phyloP scores from a whole-genome alignment of 2,797 vertebrate genomes.

The Austrolebias charrua region DNA sequence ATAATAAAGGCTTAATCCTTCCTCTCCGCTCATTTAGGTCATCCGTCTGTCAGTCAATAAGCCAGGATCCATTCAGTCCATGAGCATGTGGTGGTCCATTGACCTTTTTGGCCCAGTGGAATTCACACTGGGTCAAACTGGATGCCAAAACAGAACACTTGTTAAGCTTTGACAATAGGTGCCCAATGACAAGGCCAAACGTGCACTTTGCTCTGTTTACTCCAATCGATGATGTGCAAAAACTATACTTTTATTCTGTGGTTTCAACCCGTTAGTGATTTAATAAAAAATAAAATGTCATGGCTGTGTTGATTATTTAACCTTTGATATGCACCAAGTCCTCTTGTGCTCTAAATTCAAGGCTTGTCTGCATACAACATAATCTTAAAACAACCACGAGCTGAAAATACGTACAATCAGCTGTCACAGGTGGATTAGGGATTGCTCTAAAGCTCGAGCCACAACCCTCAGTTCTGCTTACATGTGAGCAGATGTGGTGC shows the following conservation, averaged over 20 bases:
- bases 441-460: slow-evolving; percentile 53
- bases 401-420: slow-evolving; percentile 53
- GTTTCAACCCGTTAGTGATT: background rate
- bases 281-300: background rate
- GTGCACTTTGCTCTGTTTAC: slow-evolving; percentile 4
- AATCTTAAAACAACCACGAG: slow-evolving; percentile 26
- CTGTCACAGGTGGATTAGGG: slow-evolving; percentile 64
- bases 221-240: background rate
- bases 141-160: slow-evolving; percentile 36
- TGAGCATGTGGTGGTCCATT: slow-evolving; percentile 56
- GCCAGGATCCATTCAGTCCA: slow-evolving; percentile 46
- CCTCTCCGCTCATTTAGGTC: slow-evolving; percentile 72
- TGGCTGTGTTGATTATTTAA: slow-evolving; percentile 9
- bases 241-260: background rate
- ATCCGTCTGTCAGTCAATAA: slow-evolving; percentile 74
- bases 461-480: slow-evolving; percentile 55
- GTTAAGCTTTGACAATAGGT: slow-evolving; percentile 34
- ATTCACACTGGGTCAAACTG: slow-evolving; percentile 46
- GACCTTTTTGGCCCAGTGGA: slow-evolving; percentile 43
- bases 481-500: slow-evolving; percentile 73
- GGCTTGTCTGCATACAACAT: slow-evolving; percentile 29
- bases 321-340: slow-evolving; percentile 4
- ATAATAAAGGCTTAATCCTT: slow-evolving; percentile 77
- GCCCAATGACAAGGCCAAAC: background rate
- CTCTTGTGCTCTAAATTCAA: slow-evolving; percentile 5